Base-by-base conservation (phyloP, 2,113 vertebrate species). In the Lethenteron reissneri region DNA sequence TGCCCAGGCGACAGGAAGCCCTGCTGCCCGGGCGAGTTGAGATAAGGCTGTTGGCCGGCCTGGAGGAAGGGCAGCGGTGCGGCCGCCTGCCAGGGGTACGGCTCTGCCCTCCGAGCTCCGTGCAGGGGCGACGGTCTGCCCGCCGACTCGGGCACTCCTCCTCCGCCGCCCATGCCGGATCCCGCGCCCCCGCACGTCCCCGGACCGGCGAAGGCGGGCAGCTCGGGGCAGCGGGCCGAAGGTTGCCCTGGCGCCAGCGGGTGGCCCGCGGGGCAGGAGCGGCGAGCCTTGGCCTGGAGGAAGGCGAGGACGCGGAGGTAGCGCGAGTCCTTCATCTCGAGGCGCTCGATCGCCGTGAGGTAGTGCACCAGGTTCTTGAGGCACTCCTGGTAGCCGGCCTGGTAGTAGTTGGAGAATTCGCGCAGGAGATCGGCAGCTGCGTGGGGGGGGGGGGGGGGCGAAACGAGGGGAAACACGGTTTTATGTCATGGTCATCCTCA, bases 321-420 rank as follows among this genome's bases (percentile, higher is more conserved):
- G 75, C 95, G 94, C 75, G 87, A 88, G 78, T 97, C 94, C 81
- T 92, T 94, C 79, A 89, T 95, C 77, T 97, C 94, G 78, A 87
- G 87, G 69, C 90, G 78, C 79, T 97, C 94, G 78, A 96, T 91
- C 0, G 94, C 95, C 75, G 92, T 97, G 75, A 97, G 81, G 73
- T 97, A 97, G 77, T 97, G 91, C 64, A 97, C 94, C 72, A 97
- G 80, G 78, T 97, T 97, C 79, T 92, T 95, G 92, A 97, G 95
- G 73, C 94, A 97, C 77, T 97, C 91, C 74, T 92, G 92, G 78
- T 97, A 97, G 74, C 94, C 94, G 10, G 90, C 95, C 80, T 96
- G 92, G 76, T 96, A 97, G 73, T 96, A 97, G 79, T 90, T 95
- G n/a, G 94, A 89, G 74, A 97, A 97, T 77, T 97, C 94, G n/a